phyloP scores from a whole-genome alignment of 2,888 invertebrate species.

The Ferdinandea cuprea region DNA sequence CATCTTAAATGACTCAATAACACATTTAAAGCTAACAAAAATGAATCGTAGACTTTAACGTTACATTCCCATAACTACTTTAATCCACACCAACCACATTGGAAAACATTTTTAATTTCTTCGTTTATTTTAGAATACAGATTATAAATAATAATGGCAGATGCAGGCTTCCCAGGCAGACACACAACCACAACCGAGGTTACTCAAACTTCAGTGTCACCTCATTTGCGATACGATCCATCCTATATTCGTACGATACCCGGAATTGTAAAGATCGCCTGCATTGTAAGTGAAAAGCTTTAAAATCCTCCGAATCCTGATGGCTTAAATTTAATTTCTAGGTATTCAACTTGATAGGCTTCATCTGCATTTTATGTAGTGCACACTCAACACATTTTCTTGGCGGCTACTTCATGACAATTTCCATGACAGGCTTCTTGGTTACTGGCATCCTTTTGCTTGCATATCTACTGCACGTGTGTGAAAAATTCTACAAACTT shows the following conservation, averaged over 20 bases:
- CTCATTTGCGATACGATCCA: constrained; percentile 90
- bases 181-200: constrained; percentile 89
- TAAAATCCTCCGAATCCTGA: not conserved
- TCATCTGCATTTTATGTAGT: constrained; percentile 91
- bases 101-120: too few species aligned
- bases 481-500: constrained; percentile 92
- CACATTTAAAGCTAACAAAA: too few species aligned
- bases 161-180: constrained; percentile 89
- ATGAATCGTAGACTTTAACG: too few species aligned
- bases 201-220: constrained; percentile 87
- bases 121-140: not conserved
- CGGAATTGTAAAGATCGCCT: constrained; percentile 89
- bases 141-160: constrained; percentile 83
- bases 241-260: constrained; percentile 88
- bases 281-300: constrained; percentile 87
- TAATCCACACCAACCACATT: too few species aligned
- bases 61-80: too few species aligned
- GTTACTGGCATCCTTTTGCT: constrained; percentile 91
- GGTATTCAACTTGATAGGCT: constrained; percentile 89
- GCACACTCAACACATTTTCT: constrained; percentile 84
- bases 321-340: constrained; percentile 77
- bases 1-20: too few species aligned
- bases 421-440: constrained; percentile 93
- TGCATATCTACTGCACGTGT: constrained; percentile 92
- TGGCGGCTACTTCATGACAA: constrained; percentile 90